Conservation (phyloP, 2,888 invertebrate genomes). For the Hoplodrina blanda region DNA sequence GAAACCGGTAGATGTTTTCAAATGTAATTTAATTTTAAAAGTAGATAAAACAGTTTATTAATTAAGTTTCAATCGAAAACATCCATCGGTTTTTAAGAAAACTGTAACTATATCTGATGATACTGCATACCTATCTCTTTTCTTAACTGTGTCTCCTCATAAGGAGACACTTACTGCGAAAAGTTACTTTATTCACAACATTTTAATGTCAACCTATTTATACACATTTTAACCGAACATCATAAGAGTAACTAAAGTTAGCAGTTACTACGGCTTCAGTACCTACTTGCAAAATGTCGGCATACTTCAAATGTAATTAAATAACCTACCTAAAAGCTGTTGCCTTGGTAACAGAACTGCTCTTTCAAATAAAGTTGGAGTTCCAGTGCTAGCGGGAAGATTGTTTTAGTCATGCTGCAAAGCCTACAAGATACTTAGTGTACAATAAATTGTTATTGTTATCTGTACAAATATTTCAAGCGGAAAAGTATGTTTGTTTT, state of each 20-base stretch:
- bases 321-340: constrained; percentile 58
- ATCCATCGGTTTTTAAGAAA: too few species aligned
- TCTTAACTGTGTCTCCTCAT: too few species aligned
- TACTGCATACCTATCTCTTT: too few species aligned
- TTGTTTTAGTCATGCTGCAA: background rate
- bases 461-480: too few species aligned
- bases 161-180: too few species aligned
- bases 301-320: constrained; percentile 65
- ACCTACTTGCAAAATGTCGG: constrained; percentile 44
- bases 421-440: background rate
- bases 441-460: too few species aligned
- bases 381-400: background rate
- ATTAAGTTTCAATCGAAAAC: too few species aligned
- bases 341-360: constrained; percentile 56
- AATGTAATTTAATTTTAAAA: too few species aligned
- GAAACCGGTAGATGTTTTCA: too few species aligned
- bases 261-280: constrained; percentile 43
- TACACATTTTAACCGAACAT: constrained; percentile 13
- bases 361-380: constrained; percentile 59
- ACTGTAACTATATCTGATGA: too few species aligned
- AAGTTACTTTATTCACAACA: background rate
- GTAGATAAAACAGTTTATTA: too few species aligned
- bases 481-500: too few species aligned
- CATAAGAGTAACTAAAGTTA: constrained; percentile 32
- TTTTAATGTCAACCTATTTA: constrained; percentile 12